A percentile compares a stretch with the other conserved stretches of the same genome.
Conservation (phyloP, 1,140 invertebrate genomes). For the Hestina assimilis region DNA sequence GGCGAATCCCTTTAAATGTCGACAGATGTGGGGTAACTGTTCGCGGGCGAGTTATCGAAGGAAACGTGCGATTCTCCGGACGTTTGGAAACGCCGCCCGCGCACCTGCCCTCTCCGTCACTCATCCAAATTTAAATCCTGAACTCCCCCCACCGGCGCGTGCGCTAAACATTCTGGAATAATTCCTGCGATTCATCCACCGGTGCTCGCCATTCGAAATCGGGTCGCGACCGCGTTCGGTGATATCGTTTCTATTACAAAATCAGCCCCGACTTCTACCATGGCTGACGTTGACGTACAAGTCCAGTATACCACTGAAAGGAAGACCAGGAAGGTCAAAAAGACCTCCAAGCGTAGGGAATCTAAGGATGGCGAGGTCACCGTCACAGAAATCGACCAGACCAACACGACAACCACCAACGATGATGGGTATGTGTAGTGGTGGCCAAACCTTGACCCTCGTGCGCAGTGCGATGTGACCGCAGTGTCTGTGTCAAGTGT, state of each 20-base stretch:
- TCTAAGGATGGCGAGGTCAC: conserved; percentile 87
- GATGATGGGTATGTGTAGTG: conserved; percentile 91
- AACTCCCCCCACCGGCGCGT: conserved; percentile 69
- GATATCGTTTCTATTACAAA: conserved; percentile 60
- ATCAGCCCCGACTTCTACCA: conserved; percentile 66
- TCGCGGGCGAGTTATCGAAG: conserved; percentile 37
- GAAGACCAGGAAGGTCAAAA: conserved; percentile 94
- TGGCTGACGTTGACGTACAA: conserved; percentile 92
- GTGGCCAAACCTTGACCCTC: conserved; percentile 64
- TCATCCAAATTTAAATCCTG: conserved; percentile 77
- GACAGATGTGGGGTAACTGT: conserved; percentile 38
- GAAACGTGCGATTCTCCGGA: conserved; percentile 54
- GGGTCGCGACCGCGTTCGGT: conserved; percentile 75
- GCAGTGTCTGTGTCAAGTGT: conserved; percentile 58
- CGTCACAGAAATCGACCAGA: conserved; percentile 89
- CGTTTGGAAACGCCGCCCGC: conserved; percentile 68
- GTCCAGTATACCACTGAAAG: conserved; percentile 90
- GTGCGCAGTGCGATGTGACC: conserved; percentile 53
- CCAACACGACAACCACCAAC: conserved; percentile 81
- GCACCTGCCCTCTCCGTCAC: conserved; percentile 77
- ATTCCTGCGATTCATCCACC: conserved; percentile 72
- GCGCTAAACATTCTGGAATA: conserved; percentile 76
- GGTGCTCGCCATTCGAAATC: conserved; percentile 76
- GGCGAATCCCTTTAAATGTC: conserved; percentile 43
- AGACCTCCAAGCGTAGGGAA: conserved; percentile 88